These are phyloP conservation scores for Papilio dardanus DNA, from an alignment of 1,140 invertebrate genomes.

Conservation along the genomic window DNA sequence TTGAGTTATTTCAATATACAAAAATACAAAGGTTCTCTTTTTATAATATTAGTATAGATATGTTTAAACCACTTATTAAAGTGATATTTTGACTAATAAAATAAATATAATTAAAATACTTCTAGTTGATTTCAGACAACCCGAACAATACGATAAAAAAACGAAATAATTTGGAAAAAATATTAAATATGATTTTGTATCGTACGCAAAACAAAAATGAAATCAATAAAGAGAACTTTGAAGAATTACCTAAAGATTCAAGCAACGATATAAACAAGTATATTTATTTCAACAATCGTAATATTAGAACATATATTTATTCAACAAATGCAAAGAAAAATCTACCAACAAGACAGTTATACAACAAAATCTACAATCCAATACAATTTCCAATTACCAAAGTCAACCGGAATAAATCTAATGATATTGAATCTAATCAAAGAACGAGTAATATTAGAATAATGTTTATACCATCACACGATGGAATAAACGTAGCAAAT, in stretches of 20 bases:
- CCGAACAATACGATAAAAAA: neutral
- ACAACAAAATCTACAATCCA: neutral
- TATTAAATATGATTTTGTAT: neutral
- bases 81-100: neutral
- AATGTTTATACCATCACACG: neutral
- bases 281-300: neutral
- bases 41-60: too few species aligned
- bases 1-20: too few species aligned
- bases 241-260: neutral
- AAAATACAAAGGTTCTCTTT: too few species aligned
- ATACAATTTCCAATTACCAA: neutral
- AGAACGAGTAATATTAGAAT: neutral
- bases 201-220: neutral
- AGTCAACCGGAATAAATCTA: neutral
- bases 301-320: conserved; percentile 4
- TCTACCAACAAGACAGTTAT: neutral
- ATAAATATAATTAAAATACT: neutral
- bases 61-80: too few species aligned
- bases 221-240: neutral
- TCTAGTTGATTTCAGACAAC: conserved; percentile 15
- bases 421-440: neutral
- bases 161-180: neutral
- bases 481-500: neutral
- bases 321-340: neutral
- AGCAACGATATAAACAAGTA: neutral